phyloP scores from a whole-genome alignment of 2,113 vertebrate genomes.

The Scomber japonicus region DNA sequence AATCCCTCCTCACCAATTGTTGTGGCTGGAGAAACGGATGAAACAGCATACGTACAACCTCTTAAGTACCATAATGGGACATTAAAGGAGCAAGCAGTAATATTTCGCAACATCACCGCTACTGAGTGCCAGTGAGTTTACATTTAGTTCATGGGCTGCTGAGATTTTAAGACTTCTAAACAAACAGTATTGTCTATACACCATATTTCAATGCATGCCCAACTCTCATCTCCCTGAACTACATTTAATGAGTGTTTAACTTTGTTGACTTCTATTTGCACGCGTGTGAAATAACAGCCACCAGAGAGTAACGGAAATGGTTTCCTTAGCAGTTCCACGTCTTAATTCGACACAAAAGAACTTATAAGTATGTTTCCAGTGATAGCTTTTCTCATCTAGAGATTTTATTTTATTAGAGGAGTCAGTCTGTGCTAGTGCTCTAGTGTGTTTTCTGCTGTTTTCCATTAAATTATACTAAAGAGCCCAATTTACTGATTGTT shows the following conservation, averaged over 20 bases:
- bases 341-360: constrained; percentile 5
- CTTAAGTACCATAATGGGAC: constrained; percentile 64
- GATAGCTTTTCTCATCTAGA: background rate
- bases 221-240: constrained; percentile 12
- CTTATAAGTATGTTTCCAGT: background rate
- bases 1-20: constrained; percentile 56
- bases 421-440: background rate
- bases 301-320: background rate
- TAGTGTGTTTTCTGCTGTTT: background rate
- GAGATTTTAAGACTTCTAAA: constrained; percentile 1
- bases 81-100: constrained; percentile 56
- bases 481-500: background rate
- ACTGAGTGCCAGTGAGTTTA: constrained; percentile 14
- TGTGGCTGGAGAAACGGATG: constrained; percentile 56
- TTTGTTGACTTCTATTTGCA: constrained; percentile 3
- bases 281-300: background rate
- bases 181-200: background rate
- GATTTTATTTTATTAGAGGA: background rate
- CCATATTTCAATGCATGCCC: constrained; percentile 17
- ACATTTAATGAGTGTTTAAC: background rate
- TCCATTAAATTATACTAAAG: background rate
- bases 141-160: constrained; percentile 15
- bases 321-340: background rate
- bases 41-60: constrained; percentile 43
- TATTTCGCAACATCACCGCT: constrained; percentile 42